phyloP scores from a whole-genome alignment of 2,888 invertebrate genomes.

The Campoplex nolae region DNA sequence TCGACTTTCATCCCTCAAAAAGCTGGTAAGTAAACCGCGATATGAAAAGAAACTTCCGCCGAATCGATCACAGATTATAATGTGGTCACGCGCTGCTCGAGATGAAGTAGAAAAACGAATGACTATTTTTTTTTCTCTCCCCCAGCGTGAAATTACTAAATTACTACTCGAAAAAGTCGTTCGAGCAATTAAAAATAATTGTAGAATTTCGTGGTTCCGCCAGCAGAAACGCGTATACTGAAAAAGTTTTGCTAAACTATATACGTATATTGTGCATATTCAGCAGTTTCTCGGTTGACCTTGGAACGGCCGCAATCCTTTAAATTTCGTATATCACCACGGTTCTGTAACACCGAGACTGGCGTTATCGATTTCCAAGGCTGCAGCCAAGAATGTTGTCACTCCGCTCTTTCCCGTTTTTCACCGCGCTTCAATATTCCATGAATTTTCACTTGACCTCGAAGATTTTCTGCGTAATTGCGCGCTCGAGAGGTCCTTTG shows the following conservation, averaged over 20 bases:
- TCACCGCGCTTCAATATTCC: background rate
- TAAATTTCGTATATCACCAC: background rate
- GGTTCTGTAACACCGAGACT: background rate
- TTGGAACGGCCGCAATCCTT: background rate
- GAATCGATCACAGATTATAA: constrained; percentile 8
- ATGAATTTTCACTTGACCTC: constrained; percentile 41
- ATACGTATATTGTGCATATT: background rate
- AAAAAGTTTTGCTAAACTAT: constrained; percentile 14
- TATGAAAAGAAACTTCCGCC: background rate
- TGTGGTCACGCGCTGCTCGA: constrained; percentile 10
- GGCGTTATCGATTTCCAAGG: constrained; percentile 15
- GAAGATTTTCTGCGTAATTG: background rate
- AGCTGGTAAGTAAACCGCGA: constrained; percentile 52
- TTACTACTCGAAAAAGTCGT: background rate
- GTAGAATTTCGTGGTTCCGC: background rate
- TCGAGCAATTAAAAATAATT: background rate
- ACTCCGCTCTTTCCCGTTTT: background rate
- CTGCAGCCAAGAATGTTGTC: background rate
- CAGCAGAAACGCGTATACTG: constrained; percentile 8
- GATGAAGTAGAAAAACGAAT: background rate
- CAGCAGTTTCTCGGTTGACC: background rate
- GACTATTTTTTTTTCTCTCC: background rate
- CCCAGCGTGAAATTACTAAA: background rate
- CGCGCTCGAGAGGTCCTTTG: background rate
- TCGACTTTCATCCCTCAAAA: constrained; percentile 34